Conservation (phyloP, 2,888 invertebrate species). For the Napeogenes sylphis region DNA sequence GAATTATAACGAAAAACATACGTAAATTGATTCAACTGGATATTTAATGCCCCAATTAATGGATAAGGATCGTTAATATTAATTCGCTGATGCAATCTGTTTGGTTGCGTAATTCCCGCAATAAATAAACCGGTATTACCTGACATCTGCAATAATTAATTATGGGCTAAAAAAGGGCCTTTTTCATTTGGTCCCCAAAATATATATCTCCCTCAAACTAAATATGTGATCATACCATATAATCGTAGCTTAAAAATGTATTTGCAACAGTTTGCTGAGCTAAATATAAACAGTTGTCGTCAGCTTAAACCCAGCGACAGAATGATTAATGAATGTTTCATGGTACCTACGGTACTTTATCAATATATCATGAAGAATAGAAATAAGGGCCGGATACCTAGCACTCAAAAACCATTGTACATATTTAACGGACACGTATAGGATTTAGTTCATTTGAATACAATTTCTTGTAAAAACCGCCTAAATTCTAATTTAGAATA, state of each 20-base stretch:
- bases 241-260: background rate
- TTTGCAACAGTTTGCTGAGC: background rate
- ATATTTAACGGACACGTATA: no score
- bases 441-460: no score
- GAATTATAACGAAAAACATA: constrained; percentile 16
- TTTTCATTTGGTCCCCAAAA: constrained; percentile 7
- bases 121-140: constrained; percentile 39
- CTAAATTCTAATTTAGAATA: constrained; percentile 7
- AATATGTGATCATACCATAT: background rate
- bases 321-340: no score
- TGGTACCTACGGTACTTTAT: no score
- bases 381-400: no score
- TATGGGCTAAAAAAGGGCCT: constrained; percentile 24
- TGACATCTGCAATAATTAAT: constrained; percentile 38
- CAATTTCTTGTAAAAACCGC: no score
- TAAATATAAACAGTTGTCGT: background rate
- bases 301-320: no score
- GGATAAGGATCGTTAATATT: constrained; percentile 44
- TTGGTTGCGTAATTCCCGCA: constrained; percentile 35
- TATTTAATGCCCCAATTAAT: constrained; percentile 48
- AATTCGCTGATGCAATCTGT: constrained; percentile 38
- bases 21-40: constrained; percentile 32
- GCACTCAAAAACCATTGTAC: no score
- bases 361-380: no score
- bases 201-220: background rate